Percentiles rank a stretch among this genome's conserved stretches.
phyloP scores from a whole-genome alignment of 2,797 vertebrate genomes.

The Garrulus glandarius region DNA sequence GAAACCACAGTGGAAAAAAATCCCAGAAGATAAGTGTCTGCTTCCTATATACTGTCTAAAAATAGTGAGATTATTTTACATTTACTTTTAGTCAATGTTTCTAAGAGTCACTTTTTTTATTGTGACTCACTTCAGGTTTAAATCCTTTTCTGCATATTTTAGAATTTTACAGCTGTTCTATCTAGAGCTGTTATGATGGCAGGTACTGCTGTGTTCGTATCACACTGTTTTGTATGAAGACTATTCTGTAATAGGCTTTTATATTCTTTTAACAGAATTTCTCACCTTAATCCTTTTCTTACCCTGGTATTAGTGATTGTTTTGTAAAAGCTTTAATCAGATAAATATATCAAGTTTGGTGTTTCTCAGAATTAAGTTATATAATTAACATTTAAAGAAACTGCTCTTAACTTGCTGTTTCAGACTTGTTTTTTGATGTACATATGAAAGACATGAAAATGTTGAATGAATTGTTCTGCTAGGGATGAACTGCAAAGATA shows the following conservation, averaged over 20 bases:
- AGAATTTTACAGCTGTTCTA: not conserved
- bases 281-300: not conserved
- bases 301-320: not conserved
- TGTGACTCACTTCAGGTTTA: conserved; percentile 9
- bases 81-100: not conserved
- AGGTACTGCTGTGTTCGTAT: not conserved
- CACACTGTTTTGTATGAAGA: not conserved
- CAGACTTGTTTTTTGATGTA: not conserved
- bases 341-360: not conserved
- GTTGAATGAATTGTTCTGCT: not conserved
- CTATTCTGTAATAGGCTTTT: not conserved
- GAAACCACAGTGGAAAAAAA: conserved; percentile 2
- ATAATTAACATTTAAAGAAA: not conserved
- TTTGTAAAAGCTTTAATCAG: not conserved
- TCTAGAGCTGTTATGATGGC: not conserved
- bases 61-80: conserved; percentile 17
- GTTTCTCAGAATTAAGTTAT: not conserved
- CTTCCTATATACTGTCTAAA: conserved; percentile 32
- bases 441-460: not conserved
- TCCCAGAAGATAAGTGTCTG: not conserved
- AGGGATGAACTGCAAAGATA: not conserved
- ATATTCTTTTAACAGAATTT: not conserved
- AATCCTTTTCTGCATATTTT: not conserved
- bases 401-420: not conserved
- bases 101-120: not conserved